phyloP scores from a whole-genome alignment of 92 coral and sea anemone genomes.

The Porites cylindrica region DNA sequence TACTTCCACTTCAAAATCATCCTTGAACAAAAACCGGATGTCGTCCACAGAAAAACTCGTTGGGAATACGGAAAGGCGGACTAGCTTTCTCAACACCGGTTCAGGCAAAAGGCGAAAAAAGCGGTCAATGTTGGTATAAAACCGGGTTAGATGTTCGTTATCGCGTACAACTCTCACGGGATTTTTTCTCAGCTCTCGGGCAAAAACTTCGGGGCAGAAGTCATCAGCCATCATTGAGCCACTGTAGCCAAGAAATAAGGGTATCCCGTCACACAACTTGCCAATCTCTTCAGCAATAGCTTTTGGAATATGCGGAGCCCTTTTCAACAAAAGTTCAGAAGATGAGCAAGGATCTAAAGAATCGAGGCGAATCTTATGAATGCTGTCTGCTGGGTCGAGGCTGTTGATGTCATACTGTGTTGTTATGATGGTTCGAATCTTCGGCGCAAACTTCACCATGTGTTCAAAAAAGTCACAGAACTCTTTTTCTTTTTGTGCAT shows the following conservation, averaged over 20 bases:
- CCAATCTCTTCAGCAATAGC: not conserved
- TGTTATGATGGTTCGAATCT: conserved; percentile 8
- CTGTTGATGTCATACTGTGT: conserved; percentile 1
- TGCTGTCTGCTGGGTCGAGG: no score
- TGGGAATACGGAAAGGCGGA: conserved; percentile 16
- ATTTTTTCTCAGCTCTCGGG: not conserved
- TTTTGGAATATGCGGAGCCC: not conserved
- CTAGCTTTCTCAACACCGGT: not conserved
- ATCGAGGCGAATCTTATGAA: conserved; percentile 15
- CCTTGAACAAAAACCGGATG: not conserved
- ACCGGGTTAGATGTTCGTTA: not conserved
- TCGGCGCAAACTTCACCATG: conserved; percentile 1
- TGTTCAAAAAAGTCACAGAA: not conserved
- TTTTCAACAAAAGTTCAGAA: not conserved
- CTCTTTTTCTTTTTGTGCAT: conserved; percentile 9
- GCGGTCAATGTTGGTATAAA: not conserved
- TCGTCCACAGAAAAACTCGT: not conserved
- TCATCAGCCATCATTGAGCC: not conserved
- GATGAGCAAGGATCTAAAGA: not conserved
- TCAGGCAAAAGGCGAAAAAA: not conserved
- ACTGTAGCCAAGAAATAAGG: not conserved
- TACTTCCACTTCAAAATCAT: not conserved
- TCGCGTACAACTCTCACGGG: not conserved
- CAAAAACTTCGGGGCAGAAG: not conserved
- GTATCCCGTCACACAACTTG: not conserved